Conservation (phyloP, 2,888 invertebrate species). For the Ochropleura leucogaster region DNA sequence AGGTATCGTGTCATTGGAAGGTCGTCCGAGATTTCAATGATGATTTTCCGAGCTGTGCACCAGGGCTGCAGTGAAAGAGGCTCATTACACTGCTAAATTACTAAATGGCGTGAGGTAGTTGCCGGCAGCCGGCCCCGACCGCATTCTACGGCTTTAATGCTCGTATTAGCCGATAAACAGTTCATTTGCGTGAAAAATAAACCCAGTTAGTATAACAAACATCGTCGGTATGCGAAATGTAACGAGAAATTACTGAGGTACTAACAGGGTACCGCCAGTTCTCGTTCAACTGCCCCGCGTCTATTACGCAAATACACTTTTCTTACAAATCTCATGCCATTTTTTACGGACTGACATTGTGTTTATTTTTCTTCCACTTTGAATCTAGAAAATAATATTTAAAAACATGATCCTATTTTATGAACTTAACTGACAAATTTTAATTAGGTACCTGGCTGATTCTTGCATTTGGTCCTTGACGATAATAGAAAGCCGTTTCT, state of each 20-base stretch:
- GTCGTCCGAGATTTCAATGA: slow-evolving; percentile 58
- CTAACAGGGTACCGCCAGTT: slow-evolving; percentile 61
- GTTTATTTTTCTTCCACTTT: slow-evolving; percentile 26
- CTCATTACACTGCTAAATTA: slow-evolving; percentile 82
- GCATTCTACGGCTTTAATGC: slow-evolving; percentile 78
- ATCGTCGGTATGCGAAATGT: slow-evolving; percentile 74
- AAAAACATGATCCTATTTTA: slow-evolving; percentile 11
- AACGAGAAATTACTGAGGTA: slow-evolving; percentile 69
- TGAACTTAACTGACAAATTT: neutral
- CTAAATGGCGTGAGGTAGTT: slow-evolving; percentile 79
- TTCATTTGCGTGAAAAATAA: slow-evolving; percentile 83
- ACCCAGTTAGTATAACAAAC: slow-evolving; percentile 80
- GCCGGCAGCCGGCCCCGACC: slow-evolving; percentile 70
- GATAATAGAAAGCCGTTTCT: neutral
- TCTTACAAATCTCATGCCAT: slow-evolving; percentile 43
- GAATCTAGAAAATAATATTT: slow-evolving; percentile 10
- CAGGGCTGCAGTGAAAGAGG: slow-evolving; percentile 69
- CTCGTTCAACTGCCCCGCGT: slow-evolving; percentile 41
- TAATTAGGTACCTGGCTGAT: neutral
- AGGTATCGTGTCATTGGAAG: slow-evolving; percentile 45
- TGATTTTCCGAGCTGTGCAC: slow-evolving; percentile 57
- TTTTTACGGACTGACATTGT: slow-evolving; percentile 32
- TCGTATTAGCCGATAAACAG: slow-evolving; percentile 80
- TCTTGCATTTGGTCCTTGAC: neutral
- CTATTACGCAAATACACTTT: slow-evolving; percentile 44